Percentiles rank a stretch among this genome's conserved stretches.
Evolutionary conservation across 2,797 vertebrate species (phyloP).

Genomic region (Tangara arthus): DNA sequence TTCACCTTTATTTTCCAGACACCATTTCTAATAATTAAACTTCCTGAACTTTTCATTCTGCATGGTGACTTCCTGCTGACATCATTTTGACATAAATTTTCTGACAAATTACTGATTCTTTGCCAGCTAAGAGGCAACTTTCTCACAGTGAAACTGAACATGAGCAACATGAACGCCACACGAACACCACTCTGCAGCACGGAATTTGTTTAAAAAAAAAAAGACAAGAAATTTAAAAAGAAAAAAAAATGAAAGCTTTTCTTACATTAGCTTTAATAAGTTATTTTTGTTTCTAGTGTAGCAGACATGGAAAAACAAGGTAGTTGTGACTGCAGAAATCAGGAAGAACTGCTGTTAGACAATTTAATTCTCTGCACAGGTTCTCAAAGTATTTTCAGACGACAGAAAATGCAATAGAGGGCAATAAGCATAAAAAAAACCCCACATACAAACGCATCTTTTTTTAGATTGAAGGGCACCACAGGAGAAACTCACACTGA

Average conservation of each 20-base stretch:
- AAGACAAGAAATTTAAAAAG: neutral
- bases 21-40: neutral
- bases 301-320: neutral
- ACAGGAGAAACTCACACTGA: neutral
- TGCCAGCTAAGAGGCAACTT: neutral
- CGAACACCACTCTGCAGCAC: neutral
- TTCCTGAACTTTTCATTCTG: neutral
- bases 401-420: neutral
- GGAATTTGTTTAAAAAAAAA: neutral
- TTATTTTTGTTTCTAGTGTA: neutral
- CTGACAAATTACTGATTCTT: neutral
- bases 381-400: neutral
- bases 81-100: neutral
- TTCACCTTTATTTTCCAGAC: neutral
- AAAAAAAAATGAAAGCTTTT: neutral
- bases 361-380: neutral
- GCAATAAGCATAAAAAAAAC: neutral
- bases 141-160: neutral
- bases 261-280: neutral
- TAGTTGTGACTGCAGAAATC: neutral
- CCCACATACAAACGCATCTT: accelerated
- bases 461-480: neutral
- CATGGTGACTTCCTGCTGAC: neutral
- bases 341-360: neutral
- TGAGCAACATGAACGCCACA: neutral